Conservation (phyloP, 37 sponge, comb jelly and placozoan species). For the Spongilla lacustris region DNA sequence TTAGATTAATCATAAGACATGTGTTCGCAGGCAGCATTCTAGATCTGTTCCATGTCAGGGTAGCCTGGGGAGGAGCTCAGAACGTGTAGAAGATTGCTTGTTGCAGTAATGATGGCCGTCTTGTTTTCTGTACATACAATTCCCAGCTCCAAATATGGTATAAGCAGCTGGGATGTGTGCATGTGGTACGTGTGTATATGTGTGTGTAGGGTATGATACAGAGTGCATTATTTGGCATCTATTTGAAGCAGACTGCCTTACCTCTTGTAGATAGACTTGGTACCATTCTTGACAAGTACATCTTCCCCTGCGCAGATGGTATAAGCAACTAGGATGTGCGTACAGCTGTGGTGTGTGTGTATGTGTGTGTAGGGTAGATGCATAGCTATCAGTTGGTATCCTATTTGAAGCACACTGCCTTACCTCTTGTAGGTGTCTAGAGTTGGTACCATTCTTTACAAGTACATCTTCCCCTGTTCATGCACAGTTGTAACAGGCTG, state of each 20-base stretch:
- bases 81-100: constrained; percentile 49
- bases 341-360: too few relatives aligned
- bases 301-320: too few relatives aligned
- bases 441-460: too few relatives aligned
- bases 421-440: too few relatives aligned
- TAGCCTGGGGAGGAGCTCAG: constrained; percentile 9
- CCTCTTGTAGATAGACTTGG: not conserved
- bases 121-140: constrained; percentile 33
- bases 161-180: constrained; percentile 35
- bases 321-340: too few relatives aligned
- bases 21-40: constrained; percentile 13
- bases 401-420: too few relatives aligned
- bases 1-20: constrained; percentile 29
- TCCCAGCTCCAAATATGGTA: constrained; percentile 32
- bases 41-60: not conserved
- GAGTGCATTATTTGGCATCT: not conserved
- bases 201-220: not conserved
- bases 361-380: too few relatives aligned
- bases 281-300: too few relatives aligned
- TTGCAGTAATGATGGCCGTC: constrained; percentile 18
- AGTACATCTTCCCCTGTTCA: too few relatives aligned
- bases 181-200: not conserved
- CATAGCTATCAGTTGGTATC: too few relatives aligned
- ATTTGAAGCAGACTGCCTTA: not conserved
- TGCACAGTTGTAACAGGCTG: too few relatives aligned